Evolutionary conservation across 1,140 invertebrate genomes (phyloP).

Genomic region (Drosophila insularis): DNA sequence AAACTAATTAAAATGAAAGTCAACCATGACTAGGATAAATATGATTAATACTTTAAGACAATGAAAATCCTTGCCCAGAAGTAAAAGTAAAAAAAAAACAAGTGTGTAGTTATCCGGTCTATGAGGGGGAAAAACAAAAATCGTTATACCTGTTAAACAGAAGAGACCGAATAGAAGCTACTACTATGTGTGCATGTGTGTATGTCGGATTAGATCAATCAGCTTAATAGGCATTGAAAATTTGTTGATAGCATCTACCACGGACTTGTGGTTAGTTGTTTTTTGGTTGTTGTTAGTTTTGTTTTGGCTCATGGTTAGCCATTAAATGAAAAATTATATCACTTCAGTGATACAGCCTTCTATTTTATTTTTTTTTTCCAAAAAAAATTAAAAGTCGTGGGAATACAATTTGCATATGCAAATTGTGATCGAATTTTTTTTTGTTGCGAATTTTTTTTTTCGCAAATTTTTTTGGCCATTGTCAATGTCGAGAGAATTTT

Average conservation of each 20-base stretch:
- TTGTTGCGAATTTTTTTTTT: constrained; percentile 47
- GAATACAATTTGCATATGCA: constrained; percentile 75
- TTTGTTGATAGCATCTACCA: constrained; percentile 28
- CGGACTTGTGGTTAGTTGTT: constrained; percentile 14
- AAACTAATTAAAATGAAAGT: background rate
- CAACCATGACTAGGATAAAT: background rate
- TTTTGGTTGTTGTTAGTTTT: constrained; percentile 6
- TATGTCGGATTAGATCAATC: constrained; percentile 5
- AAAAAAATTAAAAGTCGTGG: constrained; percentile 74
- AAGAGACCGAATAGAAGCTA: constrained; percentile 4
- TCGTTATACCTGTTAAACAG: background rate
- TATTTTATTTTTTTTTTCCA: constrained; percentile 39
- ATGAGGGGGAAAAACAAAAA: background rate
- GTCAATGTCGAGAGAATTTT: constrained; percentile 51
- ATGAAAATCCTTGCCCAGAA: background rate
- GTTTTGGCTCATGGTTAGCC: constrained; percentile 16
- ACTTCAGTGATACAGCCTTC: constrained; percentile 41
- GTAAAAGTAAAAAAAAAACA: background rate
- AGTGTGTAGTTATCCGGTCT: background rate
- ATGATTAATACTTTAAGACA: background rate
- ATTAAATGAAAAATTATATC: constrained; percentile 51
- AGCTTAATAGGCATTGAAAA: constrained; percentile 33
- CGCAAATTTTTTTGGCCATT: constrained; percentile 45
- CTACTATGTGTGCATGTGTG: background rate
- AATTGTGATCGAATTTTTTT: constrained; percentile 55